These are phyloP conservation scores for Sebastiscus albofasciatus DNA, from an alignment of 2,797 vertebrate genomes.

Conservation along the genomic window DNA sequence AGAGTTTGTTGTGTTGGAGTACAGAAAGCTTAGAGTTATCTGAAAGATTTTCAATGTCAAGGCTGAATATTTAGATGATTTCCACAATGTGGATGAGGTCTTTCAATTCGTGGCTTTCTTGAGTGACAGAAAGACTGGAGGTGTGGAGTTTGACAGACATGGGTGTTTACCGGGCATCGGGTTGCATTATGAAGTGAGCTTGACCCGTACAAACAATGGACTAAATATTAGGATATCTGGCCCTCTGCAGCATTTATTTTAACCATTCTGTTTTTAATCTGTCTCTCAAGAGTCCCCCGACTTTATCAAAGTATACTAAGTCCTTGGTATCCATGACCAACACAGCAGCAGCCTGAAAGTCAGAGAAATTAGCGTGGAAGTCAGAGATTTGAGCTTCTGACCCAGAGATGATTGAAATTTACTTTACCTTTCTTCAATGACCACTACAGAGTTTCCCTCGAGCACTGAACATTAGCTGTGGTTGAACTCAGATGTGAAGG, in stretches of 20 bases:
- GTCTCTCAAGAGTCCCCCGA: neutral
- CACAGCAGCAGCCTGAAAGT: neutral
- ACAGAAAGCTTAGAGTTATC: too few relatives aligned
- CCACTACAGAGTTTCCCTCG: neutral
- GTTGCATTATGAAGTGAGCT: neutral
- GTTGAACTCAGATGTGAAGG: neutral
- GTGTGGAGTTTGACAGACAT: neutral
- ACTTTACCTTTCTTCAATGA: neutral
- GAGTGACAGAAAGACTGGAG: neutral
- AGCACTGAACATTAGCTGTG: neutral
- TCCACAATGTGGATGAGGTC: too few relatives aligned
- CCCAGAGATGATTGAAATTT: neutral
- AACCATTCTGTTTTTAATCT: too few relatives aligned
- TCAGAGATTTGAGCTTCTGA: neutral
- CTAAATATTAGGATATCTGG: neutral
- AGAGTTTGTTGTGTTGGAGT: too few relatives aligned
- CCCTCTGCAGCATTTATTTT: neutral
- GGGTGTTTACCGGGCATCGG: neutral
- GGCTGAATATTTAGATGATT: too few relatives aligned
- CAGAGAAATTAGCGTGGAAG: neutral
- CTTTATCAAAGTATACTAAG: neutral
- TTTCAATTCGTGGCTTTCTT: too few relatives aligned
- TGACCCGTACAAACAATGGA: neutral
- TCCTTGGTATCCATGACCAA: too few relatives aligned
- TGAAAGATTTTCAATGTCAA: too few relatives aligned